Conservation (phyloP, 1,140 invertebrate species). For the Muscidifurax raptorellus region DNA sequence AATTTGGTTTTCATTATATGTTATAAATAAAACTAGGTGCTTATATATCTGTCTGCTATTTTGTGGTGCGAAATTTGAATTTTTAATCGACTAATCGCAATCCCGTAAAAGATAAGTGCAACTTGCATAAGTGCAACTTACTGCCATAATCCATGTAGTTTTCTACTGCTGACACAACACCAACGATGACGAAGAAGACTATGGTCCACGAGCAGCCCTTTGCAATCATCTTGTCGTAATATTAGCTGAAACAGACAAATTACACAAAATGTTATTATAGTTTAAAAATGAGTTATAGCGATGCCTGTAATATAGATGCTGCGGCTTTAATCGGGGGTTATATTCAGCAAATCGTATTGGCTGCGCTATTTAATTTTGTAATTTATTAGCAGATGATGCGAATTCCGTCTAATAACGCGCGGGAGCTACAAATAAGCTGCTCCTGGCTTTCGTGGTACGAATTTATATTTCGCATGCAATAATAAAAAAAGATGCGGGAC, state of each 20-base stretch:
- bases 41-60: too few relatives aligned
- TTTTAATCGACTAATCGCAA: too few relatives aligned
- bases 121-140: conserved; percentile 53
- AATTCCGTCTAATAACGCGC: not conserved
- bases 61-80: too few relatives aligned
- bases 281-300: too few relatives aligned
- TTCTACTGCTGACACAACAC: conserved; percentile 55
- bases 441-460: not conserved
- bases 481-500: not conserved
- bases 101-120: too few relatives aligned
- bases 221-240: conserved; percentile 49
- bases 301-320: too few relatives aligned
- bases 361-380: too few relatives aligned
- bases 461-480: not conserved
- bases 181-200: conserved; percentile 52
- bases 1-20: too few relatives aligned
- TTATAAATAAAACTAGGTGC: too few relatives aligned
- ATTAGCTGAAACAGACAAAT: conserved; percentile 52
- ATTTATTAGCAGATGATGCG: not conserved
- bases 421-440: not conserved
- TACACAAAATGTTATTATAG: not conserved
- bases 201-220: conserved; percentile 46
- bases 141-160: conserved; percentile 65
- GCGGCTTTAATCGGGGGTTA: too few relatives aligned
- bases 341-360: too few relatives aligned